Base-by-base conservation (phyloP, 2,797 vertebrate genomes). In the Acanthiza pusilla region DNA sequence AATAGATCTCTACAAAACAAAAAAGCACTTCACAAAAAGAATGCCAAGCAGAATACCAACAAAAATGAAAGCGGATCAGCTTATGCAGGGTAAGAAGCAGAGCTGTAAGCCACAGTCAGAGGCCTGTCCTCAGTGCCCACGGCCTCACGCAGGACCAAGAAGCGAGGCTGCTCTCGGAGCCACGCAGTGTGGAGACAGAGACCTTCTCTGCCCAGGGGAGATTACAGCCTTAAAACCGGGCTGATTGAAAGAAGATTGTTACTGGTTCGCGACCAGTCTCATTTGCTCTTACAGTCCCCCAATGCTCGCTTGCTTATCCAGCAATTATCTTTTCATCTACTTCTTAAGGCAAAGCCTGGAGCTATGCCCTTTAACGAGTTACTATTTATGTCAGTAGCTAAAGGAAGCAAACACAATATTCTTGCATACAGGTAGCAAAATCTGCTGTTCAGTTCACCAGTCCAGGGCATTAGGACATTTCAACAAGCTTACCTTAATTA, bases 1-100 rank as follows among this genome's bases (percentile, higher is more conserved):
- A 97, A 94, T 51, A 87, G 73, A 80, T 88, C 91, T 94, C 82
- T 91, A 74, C 36, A 63, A 91, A 95, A 97, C 75, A 85, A 95
- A 88, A 87, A 72, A 88, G 40, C 84, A 91, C 90, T 93, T 95
- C 85, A 73, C 72, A 55, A 73, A 78, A 94, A 89, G 92, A 89
- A 92, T 53, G 73, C 30, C 71, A 94, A 88, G 79, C 79, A 71
- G 66, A 93, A 77, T 40, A 82, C 19, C 65, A 82, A 51, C 76
- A 88, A 54, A 83, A 92, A 43, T 18, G 47, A 88, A 84, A 93
- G 91, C 23, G 0, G 76, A 93, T 95, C 90, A 62, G 82, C 91
- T 93, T 79, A 84, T 21, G 66, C n/a, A 54, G 71, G 74, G 66
- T 43, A 68, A 88, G 89, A 83, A 83, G 55, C 54, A 65, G 50